Conservation (phyloP, 2,888 invertebrate species). For the Drosophila mimetica region DNA sequence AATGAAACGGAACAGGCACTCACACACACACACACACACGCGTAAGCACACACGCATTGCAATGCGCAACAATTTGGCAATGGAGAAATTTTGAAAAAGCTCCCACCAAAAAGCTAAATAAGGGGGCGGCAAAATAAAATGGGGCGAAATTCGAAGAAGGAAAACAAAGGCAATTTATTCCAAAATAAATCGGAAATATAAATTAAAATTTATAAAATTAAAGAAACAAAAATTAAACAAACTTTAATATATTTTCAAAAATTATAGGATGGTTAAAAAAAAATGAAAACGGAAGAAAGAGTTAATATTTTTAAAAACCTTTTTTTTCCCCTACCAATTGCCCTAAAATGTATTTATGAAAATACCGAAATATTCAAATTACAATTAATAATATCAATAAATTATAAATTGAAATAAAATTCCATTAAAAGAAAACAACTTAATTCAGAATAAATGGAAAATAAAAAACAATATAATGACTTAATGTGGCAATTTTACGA, state of each 20-base stretch:
- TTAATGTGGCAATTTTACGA: slow-evolving; percentile 7
- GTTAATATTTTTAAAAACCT: background rate
- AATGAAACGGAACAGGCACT: slow-evolving; percentile 49
- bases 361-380: background rate
- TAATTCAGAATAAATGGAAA: background rate
- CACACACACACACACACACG: slow-evolving; percentile 5
- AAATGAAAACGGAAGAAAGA: too few relatives aligned
- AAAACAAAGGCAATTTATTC: slow-evolving; percentile 3
- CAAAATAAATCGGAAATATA: too few relatives aligned
- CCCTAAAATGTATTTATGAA: too few relatives aligned
- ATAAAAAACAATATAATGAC: slow-evolving; percentile 1
- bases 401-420: background rate
- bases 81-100: slow-evolving; percentile 39
- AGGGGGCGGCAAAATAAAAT: slow-evolving; percentile 1
- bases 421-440: background rate
- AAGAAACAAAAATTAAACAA: background rate
- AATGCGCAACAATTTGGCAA: slow-evolving; percentile 64
- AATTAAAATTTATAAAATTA: background rate
- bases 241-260: too few relatives aligned
- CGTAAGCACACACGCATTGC: slow-evolving; percentile 16
- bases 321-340: too few relatives aligned
- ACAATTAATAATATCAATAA: background rate
- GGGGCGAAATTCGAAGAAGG: background rate
- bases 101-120: slow-evolving; percentile 32
- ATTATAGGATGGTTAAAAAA: too few relatives aligned